A percentile compares a stretch with the other conserved stretches of the same genome.
These are phyloP conservation scores for Carollia perspicillata DNA, from an alignment of 2,113 vertebrate species.

Conservation along the genomic window DNA sequence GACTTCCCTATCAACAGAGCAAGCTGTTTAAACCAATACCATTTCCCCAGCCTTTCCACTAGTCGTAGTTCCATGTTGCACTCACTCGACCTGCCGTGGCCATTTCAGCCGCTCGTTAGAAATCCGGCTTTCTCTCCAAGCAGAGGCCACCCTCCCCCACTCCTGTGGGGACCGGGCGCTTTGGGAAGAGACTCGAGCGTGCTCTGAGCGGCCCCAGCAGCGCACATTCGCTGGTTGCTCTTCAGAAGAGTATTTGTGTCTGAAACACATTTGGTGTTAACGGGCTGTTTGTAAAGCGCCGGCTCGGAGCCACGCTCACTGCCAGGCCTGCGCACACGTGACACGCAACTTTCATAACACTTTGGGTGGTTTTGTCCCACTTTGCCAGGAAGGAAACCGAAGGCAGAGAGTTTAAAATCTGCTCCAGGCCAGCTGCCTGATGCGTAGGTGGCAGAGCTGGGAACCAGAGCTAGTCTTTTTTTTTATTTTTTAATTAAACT, in stretches of 20 bases:
- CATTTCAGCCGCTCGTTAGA: not conserved
- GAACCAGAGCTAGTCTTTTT: not conserved
- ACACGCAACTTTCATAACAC: not conserved
- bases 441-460: not conserved
- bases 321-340: not conserved
- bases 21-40: not conserved
- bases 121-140: not conserved
- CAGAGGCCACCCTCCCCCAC: not conserved
- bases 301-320: fast-evolving
- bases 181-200: not conserved
- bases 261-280: slow-evolving; percentile 65
- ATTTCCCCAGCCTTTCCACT: not conserved
- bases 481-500: not conserved
- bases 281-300: not conserved
- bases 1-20: not conserved
- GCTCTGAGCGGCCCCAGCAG: not conserved
- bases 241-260: not conserved
- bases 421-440: not conserved
- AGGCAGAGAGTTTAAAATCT: not conserved
- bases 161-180: not conserved
- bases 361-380: not conserved
- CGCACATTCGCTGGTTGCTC: not conserved
- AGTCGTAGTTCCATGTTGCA: not conserved
- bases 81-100: not conserved
- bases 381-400: not conserved